Conservation (phyloP, 1,140 invertebrate species). For the Acromyrmex echinatior region DNA sequence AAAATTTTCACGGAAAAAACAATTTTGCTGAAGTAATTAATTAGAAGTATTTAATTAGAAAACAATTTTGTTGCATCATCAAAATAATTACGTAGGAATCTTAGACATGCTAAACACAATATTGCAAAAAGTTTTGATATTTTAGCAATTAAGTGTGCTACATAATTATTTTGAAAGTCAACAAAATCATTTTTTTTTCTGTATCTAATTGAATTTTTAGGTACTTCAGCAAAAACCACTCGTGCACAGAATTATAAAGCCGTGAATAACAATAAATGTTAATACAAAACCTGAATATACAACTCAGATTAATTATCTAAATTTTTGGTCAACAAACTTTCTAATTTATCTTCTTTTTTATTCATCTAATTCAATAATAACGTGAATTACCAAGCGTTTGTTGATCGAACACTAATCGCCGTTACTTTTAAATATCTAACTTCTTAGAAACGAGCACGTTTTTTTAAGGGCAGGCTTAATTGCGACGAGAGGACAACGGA, state of each 20-base stretch:
- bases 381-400: slow-evolving; percentile 24
- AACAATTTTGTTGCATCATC: no score
- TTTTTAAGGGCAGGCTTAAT: slow-evolving; percentile 51
- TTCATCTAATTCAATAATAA: not conserved
- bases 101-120: no score
- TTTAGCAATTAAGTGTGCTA: no score
- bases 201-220: no score
- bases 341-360: not conserved
- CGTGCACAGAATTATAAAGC: not conserved
- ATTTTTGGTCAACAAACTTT: not conserved
- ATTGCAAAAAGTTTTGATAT: no score
- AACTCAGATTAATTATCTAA: not conserved
- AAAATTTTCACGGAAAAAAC: not conserved
- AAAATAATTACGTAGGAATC: no score
- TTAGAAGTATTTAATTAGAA: no score
- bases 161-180: no score
- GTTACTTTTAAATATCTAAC: slow-evolving; percentile 15
- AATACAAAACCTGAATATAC: not conserved
- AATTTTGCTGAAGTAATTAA: no score
- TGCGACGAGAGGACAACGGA: slow-evolving; percentile 32
- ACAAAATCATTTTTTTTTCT: no score
- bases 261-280: not conserved
- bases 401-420: slow-evolving; percentile 26
- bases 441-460: slow-evolving; percentile 37
- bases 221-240: no score